Conservation (phyloP, 2,797 vertebrate genomes). For the Epinephelus coioides region DNA sequence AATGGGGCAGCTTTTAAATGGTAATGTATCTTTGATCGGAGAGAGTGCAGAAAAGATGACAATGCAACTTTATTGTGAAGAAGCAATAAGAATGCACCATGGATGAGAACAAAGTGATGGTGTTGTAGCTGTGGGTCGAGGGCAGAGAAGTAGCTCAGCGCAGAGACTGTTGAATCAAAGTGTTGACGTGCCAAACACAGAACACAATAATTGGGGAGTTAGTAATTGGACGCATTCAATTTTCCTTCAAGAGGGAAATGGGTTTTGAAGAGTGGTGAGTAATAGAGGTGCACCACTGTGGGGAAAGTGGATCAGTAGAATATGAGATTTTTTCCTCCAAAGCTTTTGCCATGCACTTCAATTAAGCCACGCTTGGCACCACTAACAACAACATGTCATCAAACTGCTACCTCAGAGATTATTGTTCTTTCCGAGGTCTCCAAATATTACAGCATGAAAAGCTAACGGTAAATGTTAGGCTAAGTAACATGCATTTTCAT, state of each 20-base stretch:
- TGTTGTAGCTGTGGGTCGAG: slow-evolving; percentile 15
- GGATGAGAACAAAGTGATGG: slow-evolving; percentile 6
- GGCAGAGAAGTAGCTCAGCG: neutral
- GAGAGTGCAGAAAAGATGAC: neutral
- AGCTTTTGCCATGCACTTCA: slow-evolving; percentile 62
- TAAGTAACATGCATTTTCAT: slow-evolving; percentile 60
- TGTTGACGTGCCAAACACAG: slow-evolving; percentile 50
- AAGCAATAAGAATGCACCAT: neutral
- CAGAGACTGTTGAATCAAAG: slow-evolving; percentile 28
- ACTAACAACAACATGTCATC: slow-evolving; percentile 72
- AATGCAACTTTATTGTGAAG: neutral
- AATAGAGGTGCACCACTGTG: slow-evolving; percentile 70
- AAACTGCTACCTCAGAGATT: slow-evolving; percentile 69
- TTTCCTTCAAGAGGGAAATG: slow-evolving; percentile 68
- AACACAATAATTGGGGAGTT: slow-evolving; percentile 59
- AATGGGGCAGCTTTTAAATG: neutral
- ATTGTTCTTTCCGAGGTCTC: slow-evolving; percentile 74
- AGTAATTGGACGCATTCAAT: slow-evolving; percentile 72
- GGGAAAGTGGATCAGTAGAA: slow-evolving; percentile 77
- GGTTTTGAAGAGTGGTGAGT: slow-evolving; percentile 71
- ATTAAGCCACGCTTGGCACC: slow-evolving; percentile 58
- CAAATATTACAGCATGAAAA: slow-evolving; percentile 65
- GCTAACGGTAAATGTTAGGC: slow-evolving; percentile 47
- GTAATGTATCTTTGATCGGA: neutral
- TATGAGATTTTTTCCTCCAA: slow-evolving; percentile 73